A percentile compares a stretch with the other conserved stretches of the same genome.
Evolutionary conservation across 2,113 vertebrate species (phyloP).

Genomic region (Vombatus ursinus): DNA sequence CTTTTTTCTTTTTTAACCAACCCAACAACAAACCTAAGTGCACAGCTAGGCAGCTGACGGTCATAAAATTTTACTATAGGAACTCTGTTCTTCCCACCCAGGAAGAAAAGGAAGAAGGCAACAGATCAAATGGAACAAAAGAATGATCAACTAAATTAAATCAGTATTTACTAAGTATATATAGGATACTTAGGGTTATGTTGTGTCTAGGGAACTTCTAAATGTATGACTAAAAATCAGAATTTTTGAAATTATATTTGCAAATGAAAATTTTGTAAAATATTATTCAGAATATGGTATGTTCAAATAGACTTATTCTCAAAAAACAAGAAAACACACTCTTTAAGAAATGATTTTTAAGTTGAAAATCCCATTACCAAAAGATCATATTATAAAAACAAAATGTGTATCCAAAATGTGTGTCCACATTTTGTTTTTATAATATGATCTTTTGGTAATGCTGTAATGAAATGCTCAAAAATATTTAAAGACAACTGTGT

Average conservation of each 20-base stretch:
- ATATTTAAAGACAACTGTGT: constrained; percentile 5
- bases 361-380: neutral
- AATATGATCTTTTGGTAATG: too few relatives aligned
- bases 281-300: neutral
- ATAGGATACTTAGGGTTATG: neutral
- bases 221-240: neutral
- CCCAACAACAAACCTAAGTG: neutral
- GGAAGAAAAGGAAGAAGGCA: neutral
- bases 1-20: neutral
- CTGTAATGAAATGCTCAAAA: neutral
- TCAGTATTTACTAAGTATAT: neutral
- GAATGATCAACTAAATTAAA: neutral
- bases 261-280: neutral
- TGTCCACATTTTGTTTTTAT: too few relatives aligned
- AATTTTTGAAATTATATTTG: neutral
- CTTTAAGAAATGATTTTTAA: constrained; percentile 17
- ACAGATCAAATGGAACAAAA: neutral
- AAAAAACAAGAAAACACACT: constrained; percentile 20
- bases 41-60: neutral
- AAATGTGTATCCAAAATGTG: constrained; percentile 26
- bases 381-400: constrained; percentile 28
- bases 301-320: constrained; percentile 35
- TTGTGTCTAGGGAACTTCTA: neutral
- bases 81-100: neutral
- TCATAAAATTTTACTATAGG: neutral